Base-by-base conservation (phyloP, 2,888 invertebrate genomes). In the Trissolcus japonicus region DNA sequence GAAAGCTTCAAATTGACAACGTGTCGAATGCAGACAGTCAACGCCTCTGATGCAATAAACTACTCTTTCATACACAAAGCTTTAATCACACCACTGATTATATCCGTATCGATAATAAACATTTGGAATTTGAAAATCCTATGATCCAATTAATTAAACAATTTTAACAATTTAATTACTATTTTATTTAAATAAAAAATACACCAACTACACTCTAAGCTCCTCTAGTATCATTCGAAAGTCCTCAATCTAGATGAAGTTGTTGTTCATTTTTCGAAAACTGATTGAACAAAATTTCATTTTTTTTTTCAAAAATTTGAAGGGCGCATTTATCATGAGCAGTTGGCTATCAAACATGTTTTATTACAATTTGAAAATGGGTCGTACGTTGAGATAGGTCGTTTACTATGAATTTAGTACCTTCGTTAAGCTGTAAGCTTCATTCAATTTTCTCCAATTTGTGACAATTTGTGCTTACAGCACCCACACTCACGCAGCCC, bases 361-460 rank as follows among this genome's bases (percentile, higher is more conserved):
- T 82, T 80, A 79, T 81, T 75, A 80, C 16, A 14, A 6, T 46
- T 56, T 61, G 81, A 83, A 84, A 84, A 82, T 85, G 81, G 82
- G 82, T 82, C 81, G 82, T 84, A 84, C 82, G 84, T 85, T 86
- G 84, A 84, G 85, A 82, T 85, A 86, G 86, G 86, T 87, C 86
- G 85, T 85, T 86, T 80, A 84, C 80, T 80, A 80, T 83, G 85
- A 84, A 87, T 87, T 86, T 86, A 86, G 84, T 86, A 82, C 83
- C 86, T 88, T 86, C 86, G 86, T 88, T 87, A 86, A 86, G 84
- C 85, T 83, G 83, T 83, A 85, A 87, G 87, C 87, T 87, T 86
- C 86, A 87, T 88, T 87, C 87, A 87, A 88, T 87, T 87, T 87
- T 87, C 88, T 87, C 84, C 87, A 87, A 88, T 87, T 88, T 87